Base-by-base conservation (phyloP, 1,140 invertebrate genomes). In the Homalodisca vitripennis region DNA sequence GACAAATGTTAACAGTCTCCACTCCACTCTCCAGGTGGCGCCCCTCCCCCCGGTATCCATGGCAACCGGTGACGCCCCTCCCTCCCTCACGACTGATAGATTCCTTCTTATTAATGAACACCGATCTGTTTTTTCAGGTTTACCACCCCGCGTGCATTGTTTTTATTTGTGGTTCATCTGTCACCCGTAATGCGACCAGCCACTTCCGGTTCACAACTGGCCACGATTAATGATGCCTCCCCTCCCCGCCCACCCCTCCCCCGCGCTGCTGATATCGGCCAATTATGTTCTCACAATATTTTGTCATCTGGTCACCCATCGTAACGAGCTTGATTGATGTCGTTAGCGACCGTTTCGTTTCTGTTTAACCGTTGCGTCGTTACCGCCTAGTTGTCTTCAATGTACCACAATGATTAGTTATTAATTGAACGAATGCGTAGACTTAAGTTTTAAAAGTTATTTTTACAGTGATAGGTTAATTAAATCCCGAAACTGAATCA, bases 261-360 rank as follows among this genome's bases (percentile, higher is more conserved):
- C 48, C 48, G 3, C 34, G 34, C 17, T 3, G 55, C 12, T 60
- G 2, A 60, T 60, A 60, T 53, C 55, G n/a, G 48, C 55, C 20
- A 29, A 60, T 60, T 60, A 60, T 30, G 22, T 30, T 60, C 55
- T 60, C 55, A 60, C 55, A 60, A 60, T 60, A 60, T 60, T 60
- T 60, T 60, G 55, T 60, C 55, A 60, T 60, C 55, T 53, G 48
- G 3, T 53, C 55, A 24, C 24, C 24, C 55, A 24, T 26, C 24
- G 12, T 26, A n/a, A n/a, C n/a, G n/a, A n/a, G 2, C 2, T 29
- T 60, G 55, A 60, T 60, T 13, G 55, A 60, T 60, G 14, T 60
- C 29, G 55, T 27, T 41, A 6, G n/a, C n/a, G n/a, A n/a, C n/a
- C n/a, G n/a, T n/a, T n/a, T n/a, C n/a, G n/a, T n/a, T n/a, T n/a